Conservation (phyloP, 2,113 vertebrate genomes). For the Tor tambroides region DNA sequence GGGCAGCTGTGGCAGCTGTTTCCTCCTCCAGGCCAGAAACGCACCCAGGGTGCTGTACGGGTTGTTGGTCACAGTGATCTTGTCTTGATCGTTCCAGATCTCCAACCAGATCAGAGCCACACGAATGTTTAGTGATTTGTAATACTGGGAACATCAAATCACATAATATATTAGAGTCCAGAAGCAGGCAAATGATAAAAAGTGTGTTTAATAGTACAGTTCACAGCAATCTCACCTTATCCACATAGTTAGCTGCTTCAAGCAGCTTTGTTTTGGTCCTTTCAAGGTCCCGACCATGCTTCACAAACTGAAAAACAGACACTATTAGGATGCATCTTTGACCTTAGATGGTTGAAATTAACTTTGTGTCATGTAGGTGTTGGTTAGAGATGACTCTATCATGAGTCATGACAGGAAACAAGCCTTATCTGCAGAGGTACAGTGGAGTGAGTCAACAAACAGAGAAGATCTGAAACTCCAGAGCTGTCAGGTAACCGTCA, state of each 20-base stretch:
- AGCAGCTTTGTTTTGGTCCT: conserved; percentile 84
- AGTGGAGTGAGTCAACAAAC: neutral
- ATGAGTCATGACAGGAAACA: neutral
- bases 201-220: neutral
- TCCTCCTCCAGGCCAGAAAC: conserved; percentile 92
- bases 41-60: conserved; percentile 90
- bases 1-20: conserved; percentile 80
- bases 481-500: neutral
- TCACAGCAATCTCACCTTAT: conserved; percentile 84
- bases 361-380: neutral
- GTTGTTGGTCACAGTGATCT: conserved; percentile 84
- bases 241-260: conserved; percentile 92
- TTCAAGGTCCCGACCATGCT: conserved; percentile 75
- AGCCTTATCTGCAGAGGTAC: neutral
- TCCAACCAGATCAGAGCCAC: conserved; percentile 93
- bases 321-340: neutral
- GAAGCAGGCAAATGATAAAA: neutral
- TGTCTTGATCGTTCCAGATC: conserved; percentile 86
- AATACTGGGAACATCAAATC: conserved; percentile 80
- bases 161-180: conserved; percentile 6
- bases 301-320: conserved; percentile 83
- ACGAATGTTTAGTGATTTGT: conserved; percentile 88
- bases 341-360: neutral
- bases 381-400: neutral
- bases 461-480: neutral